Evolutionary conservation across 2,888 invertebrate species (phyloP).

Genomic region (Zeuzera pyrina): DNA sequence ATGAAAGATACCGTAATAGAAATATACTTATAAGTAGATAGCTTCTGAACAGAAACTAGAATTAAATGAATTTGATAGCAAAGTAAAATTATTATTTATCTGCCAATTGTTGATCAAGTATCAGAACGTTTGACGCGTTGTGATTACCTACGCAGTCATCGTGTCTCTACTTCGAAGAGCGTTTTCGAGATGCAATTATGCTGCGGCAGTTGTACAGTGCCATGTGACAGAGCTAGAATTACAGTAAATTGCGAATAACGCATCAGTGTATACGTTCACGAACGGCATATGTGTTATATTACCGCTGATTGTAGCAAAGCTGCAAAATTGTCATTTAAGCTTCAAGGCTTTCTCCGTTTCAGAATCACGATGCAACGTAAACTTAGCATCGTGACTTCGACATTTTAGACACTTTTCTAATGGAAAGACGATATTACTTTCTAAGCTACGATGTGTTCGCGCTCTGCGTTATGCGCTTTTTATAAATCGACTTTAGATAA

Average conservation of each 20-base stretch:
- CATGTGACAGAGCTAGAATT: conserved; percentile 19
- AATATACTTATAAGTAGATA: too few species aligned
- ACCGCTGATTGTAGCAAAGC: conserved; percentile 17
- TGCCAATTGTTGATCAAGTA: conserved; percentile 11
- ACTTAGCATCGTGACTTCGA: conserved; percentile 13
- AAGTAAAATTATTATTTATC: conserved; percentile 4
- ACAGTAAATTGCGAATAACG: conserved; percentile 28
- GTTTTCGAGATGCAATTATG: conserved; percentile 11
- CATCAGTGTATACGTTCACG: conserved; percentile 9
- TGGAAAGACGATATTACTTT: conserved; percentile 27
- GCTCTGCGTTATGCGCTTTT: conserved; percentile 19
- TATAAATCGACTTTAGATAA: conserved; percentile 14
- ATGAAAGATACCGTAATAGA: too few species aligned
- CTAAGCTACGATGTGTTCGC: conserved; percentile 19
- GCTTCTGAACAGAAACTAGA: too few species aligned
- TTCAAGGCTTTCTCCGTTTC: conserved; percentile 25
- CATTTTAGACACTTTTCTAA: conserved; percentile 19
- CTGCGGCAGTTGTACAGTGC: conserved; percentile 3
- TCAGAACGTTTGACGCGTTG: conserved; percentile 9
- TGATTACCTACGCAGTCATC: conserved; percentile 11
- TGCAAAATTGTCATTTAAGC: conserved; percentile 21
- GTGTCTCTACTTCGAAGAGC: conserved; percentile 3
- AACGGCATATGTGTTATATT: conserved; percentile 9
- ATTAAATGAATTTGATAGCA: conserved; percentile 1
- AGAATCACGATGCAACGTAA: conserved; percentile 13